Conservation (phyloP, 2,888 invertebrate species). For the Melikaiella ostensackeni region DNA sequence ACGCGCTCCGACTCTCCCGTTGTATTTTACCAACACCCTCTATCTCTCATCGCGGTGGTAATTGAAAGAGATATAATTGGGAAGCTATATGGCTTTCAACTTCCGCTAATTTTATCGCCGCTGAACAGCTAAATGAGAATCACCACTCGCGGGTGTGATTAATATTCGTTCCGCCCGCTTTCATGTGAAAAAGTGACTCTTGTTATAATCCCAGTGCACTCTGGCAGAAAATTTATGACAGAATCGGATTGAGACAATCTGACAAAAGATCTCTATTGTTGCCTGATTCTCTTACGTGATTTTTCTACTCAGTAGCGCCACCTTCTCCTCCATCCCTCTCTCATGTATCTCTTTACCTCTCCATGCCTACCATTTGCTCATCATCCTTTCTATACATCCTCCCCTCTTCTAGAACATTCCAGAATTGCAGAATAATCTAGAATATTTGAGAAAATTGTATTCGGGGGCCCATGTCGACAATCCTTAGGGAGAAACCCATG, state of each 20-base stretch:
- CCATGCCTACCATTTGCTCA: no score
- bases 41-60: slow-evolving; percentile 31
- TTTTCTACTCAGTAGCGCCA: no score
- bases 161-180: slow-evolving; percentile 17
- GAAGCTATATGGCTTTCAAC: slow-evolving; percentile 36
- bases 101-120: slow-evolving; percentile 34
- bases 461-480: no score
- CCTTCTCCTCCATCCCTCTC: no score
- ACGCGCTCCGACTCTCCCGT: neutral
- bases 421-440: no score
- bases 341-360: no score
- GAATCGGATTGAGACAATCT: neutral
- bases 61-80: slow-evolving; percentile 39
- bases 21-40: slow-evolving; percentile 20
- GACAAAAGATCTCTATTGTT: neutral
- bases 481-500: no score
- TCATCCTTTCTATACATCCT: no score
- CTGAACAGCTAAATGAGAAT: slow-evolving; percentile 35
- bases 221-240: neutral
- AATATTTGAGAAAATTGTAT: no score
- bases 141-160: slow-evolving; percentile 31
- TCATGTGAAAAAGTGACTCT: neutral
- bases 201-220: neutral
- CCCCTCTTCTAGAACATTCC: no score
- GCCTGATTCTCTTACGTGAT: no score